These are phyloP conservation scores for Labeo calbasu DNA, from an alignment of 2,797 vertebrate species.

Conservation along the genomic window DNA sequence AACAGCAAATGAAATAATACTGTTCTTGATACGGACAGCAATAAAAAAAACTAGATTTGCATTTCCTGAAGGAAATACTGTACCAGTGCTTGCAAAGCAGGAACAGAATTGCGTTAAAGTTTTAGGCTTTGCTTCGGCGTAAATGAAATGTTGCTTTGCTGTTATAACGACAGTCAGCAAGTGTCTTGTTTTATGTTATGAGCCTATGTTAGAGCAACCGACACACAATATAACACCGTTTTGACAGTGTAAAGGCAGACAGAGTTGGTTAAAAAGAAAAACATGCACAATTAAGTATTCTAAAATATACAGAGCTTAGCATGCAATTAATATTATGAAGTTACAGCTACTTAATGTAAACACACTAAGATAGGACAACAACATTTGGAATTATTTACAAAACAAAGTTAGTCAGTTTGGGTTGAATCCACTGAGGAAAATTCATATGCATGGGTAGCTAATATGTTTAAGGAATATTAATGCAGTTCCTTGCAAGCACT, in stretches of 20 bases:
- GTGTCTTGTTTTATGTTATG: slow-evolving; percentile 8
- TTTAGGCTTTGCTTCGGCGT: slow-evolving; percentile 8
- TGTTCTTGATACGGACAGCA: slow-evolving; percentile 60
- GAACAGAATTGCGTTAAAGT: slow-evolving; percentile 36
- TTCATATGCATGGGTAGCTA: not conserved
- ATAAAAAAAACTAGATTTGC: slow-evolving; percentile 42
- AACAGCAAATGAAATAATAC: slow-evolving; percentile 58
- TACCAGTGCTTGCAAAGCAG: slow-evolving; percentile 22
- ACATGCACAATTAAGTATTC: not conserved
- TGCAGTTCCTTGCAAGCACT: not conserved
- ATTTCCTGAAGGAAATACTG: slow-evolving; percentile 37
- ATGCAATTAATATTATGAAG: not conserved
- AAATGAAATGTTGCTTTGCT: not conserved
- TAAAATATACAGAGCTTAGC: too few relatives aligned
- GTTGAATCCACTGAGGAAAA: not conserved
- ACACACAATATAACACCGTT: not conserved
- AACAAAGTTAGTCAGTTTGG: not conserved
- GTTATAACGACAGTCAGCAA: slow-evolving; percentile 5
- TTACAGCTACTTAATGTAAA: not conserved
- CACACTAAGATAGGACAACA: not conserved
- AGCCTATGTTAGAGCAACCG: not conserved
- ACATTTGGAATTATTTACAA: not conserved
- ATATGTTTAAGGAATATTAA: slow-evolving; percentile 1
- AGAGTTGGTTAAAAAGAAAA: slow-evolving; percentile 11
- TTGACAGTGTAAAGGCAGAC: not conserved